Percentiles rank a stretch among this genome's conserved stretches.
Evolutionary conservation across 2,888 invertebrate genomes (phyloP).

Genomic region (Hemaris fuciformis): DNA sequence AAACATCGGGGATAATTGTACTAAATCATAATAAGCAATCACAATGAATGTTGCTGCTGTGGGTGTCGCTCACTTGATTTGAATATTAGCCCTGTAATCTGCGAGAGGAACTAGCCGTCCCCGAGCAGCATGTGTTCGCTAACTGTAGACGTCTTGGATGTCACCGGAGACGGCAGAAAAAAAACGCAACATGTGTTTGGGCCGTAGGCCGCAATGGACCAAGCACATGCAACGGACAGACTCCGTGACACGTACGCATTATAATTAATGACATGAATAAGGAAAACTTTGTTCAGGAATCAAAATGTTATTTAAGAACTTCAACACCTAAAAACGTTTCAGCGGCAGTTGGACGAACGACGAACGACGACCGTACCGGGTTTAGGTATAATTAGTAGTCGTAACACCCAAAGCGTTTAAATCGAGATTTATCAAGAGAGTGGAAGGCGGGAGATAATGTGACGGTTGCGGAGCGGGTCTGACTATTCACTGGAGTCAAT

Average conservation of each 20-base stretch:
- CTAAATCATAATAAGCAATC: slow-evolving; percentile 70
- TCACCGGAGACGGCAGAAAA: slow-evolving; percentile 53
- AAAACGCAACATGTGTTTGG: slow-evolving; percentile 64
- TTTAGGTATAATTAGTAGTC: slow-evolving; percentile 45
- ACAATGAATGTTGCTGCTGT: slow-evolving; percentile 65
- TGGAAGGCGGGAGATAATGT: slow-evolving; percentile 58
- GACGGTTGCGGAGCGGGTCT: slow-evolving; percentile 54
- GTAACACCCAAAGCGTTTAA: slow-evolving; percentile 49
- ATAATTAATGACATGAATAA: slow-evolving; percentile 32
- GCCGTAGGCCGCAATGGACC: slow-evolving; percentile 32
- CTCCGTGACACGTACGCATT: slow-evolving; percentile 40
- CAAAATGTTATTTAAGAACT: slow-evolving; percentile 5
- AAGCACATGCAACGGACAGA: slow-evolving; percentile 61
- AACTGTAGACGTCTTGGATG: slow-evolving; percentile 63
- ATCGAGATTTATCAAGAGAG: slow-evolving; percentile 57
- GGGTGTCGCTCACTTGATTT: slow-evolving; percentile 16
- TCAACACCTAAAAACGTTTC: background rate
- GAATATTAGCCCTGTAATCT: slow-evolving; percentile 59
- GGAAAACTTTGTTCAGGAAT: slow-evolving; percentile 9
- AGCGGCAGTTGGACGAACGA: slow-evolving; percentile 1
- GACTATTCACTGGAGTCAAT: slow-evolving; percentile 75
- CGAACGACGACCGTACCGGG: slow-evolving; percentile 21
- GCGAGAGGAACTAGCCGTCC: slow-evolving; percentile 44
- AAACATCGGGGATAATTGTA: slow-evolving; percentile 61
- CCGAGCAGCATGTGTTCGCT: slow-evolving; percentile 19